Conservation (phyloP, 2,888 invertebrate genomes). For the Ganaspis brasiliensis region DNA sequence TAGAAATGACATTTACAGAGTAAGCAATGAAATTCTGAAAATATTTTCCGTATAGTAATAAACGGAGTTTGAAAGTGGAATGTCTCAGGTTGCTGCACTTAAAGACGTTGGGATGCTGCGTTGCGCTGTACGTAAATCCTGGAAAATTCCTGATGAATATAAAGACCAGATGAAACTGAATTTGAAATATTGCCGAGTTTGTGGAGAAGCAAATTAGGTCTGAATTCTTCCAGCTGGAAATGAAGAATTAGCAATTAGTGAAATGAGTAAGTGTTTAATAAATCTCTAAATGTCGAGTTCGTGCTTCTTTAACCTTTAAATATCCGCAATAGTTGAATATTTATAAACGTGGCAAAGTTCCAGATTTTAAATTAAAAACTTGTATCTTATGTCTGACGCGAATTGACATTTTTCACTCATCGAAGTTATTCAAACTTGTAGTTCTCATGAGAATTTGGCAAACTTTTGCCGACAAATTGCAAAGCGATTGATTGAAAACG, state of each 20-base stretch:
- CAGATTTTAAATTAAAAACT: background rate
- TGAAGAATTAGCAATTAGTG: too few species aligned
- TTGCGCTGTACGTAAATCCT: background rate
- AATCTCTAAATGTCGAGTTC: too few species aligned
- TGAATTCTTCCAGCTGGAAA: too few species aligned
- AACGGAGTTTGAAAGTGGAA: slow-evolving; percentile 3
- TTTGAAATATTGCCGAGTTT: too few species aligned
- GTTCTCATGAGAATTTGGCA: background rate
- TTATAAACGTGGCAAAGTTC: background rate
- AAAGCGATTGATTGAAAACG: background rate
- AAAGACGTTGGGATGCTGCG: background rate
- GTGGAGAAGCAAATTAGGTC: too few species aligned
- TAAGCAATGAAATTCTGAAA: background rate
- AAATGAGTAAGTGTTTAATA: too few species aligned
- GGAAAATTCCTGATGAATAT: too few species aligned
- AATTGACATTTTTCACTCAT: background rate
- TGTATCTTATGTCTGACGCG: background rate
- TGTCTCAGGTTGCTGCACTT: slow-evolving; percentile 1
- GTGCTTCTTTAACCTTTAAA: too few species aligned
- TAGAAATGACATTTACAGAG: slow-evolving; percentile 8
- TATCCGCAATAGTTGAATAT: background rate
- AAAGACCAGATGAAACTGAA: too few species aligned
- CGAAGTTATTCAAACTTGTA: background rate
- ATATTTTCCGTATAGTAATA: slow-evolving; percentile 17
- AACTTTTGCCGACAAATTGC: background rate